phyloP scores from a whole-genome alignment of 2,888 invertebrate species.

The Callinectes sapidus region DNA sequence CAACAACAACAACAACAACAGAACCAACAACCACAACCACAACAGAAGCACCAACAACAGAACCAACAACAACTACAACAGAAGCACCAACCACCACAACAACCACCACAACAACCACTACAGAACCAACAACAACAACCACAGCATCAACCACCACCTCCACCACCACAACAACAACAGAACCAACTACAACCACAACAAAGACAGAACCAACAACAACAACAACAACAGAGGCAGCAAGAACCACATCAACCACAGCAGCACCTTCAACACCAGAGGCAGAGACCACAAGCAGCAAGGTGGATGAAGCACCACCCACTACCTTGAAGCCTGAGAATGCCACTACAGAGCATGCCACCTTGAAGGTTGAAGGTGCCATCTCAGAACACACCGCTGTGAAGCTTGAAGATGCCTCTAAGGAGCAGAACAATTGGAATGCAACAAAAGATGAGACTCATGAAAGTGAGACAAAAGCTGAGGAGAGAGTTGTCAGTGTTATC shows the following conservation, averaged over 20 bases:
- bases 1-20: not conserved
- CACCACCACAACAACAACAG: too few species aligned
- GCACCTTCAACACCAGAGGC: not conserved
- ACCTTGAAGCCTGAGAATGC: not conserved
- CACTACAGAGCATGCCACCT: not conserved
- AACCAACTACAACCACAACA: too few species aligned
- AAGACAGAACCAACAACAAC: too few species aligned
- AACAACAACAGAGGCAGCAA: not conserved
- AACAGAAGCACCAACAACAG: not conserved
- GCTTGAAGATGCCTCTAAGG: not conserved
- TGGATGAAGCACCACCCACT: not conserved
- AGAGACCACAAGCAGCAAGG: constrained; percentile 22
- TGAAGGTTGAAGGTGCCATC: not conserved
- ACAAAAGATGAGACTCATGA: not conserved
- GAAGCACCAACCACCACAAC: too few species aligned
- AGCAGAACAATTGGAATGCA: not conserved
- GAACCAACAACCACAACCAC: not conserved
- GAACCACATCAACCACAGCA: not conserved
- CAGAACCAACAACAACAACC: too few species aligned
- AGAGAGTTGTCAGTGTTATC: not conserved
- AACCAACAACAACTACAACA: too few species aligned
- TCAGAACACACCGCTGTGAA: not conserved
- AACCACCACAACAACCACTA: too few species aligned
- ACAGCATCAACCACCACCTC: too few species aligned
- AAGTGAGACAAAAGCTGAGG: constrained; percentile 2